phyloP scores from a whole-genome alignment of 2,888 invertebrate species.

The Danaus chrysippus region DNA sequence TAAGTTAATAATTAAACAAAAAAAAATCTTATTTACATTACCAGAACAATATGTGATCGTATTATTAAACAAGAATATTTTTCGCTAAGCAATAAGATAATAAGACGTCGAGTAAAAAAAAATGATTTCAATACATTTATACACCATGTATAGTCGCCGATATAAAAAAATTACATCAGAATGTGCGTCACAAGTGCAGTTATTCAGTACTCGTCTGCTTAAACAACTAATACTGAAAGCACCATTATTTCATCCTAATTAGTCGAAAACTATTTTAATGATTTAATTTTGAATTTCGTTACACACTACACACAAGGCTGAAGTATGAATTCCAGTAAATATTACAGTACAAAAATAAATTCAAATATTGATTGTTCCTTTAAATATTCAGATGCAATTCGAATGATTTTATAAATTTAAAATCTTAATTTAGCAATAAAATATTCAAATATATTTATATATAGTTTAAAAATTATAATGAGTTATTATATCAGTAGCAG shows the following conservation, averaged over 20 bases:
- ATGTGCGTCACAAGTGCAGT: constrained; percentile 31
- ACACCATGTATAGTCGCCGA: constrained; percentile 5
- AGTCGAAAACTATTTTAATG: constrained; percentile 44
- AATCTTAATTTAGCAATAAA: no score
- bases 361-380: no score
- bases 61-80: constrained; percentile 51
- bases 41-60: constrained; percentile 54
- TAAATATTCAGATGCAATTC: no score
- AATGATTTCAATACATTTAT: constrained; percentile 2
- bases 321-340: constrained; percentile 14
- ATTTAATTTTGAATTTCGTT: constrained; percentile 41
- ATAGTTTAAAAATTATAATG: no score
- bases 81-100: constrained; percentile 68
- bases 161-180: constrained; percentile 7
- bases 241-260: constrained; percentile 61
- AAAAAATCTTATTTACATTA: constrained; percentile 75
- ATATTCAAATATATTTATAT: no score
- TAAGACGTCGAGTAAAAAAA: constrained; percentile 40
- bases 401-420: no score
- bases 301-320: neutral
- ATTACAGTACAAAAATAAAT: neutral
- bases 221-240: constrained; percentile 76
- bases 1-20: constrained; percentile 39
- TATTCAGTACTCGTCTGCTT: constrained; percentile 56
- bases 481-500: no score